These are phyloP conservation scores for Oedothorax gibbosus DNA, from an alignment of 1,140 invertebrate genomes.

Conservation along the genomic window DNA sequence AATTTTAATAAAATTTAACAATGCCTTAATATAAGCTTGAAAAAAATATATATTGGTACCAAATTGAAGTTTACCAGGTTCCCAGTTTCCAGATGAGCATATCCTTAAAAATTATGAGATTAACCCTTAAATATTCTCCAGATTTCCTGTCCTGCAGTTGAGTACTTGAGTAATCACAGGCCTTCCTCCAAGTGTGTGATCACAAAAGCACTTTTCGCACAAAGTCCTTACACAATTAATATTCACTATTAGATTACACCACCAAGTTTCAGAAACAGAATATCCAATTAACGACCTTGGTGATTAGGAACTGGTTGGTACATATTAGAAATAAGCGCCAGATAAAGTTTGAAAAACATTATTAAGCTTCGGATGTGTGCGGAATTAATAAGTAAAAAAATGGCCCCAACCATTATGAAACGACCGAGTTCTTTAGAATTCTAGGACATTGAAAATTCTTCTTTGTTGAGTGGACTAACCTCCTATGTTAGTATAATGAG, in stretches of 20 bases:
- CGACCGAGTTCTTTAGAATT: slow-evolving; percentile 12
- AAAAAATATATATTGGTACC: too few species aligned
- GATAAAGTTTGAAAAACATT: slow-evolving; percentile 44
- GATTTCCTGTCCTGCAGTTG: slow-evolving; percentile 4
- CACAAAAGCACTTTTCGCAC: background rate
- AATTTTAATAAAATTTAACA: too few species aligned
- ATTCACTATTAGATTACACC: slow-evolving; percentile 28
- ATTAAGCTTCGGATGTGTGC: background rate
- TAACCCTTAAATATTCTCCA: slow-evolving; percentile 25
- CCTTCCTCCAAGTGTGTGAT: background rate
- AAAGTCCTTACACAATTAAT: slow-evolving; percentile 40
- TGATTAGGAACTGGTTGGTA: slow-evolving; percentile 14
- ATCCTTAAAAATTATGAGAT: background rate
- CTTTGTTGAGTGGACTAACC: slow-evolving; percentile 26
- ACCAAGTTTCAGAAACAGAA: slow-evolving; percentile 1
- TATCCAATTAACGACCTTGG: slow-evolving; percentile 29
- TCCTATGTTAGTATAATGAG: slow-evolving; percentile 38
- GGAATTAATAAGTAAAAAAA: slow-evolving; percentile 14
- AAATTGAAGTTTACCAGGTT: too few species aligned
- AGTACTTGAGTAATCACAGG: slow-evolving; percentile 30
- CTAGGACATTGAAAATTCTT: slow-evolving; percentile 34
- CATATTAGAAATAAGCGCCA: background rate
- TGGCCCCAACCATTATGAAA: slow-evolving; percentile 9
- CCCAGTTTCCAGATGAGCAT: too few species aligned
- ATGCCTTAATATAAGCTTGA: too few species aligned